These are phyloP conservation scores for Silurus asotus DNA, from an alignment of 2,113 vertebrate genomes.

Conservation along the genomic window DNA sequence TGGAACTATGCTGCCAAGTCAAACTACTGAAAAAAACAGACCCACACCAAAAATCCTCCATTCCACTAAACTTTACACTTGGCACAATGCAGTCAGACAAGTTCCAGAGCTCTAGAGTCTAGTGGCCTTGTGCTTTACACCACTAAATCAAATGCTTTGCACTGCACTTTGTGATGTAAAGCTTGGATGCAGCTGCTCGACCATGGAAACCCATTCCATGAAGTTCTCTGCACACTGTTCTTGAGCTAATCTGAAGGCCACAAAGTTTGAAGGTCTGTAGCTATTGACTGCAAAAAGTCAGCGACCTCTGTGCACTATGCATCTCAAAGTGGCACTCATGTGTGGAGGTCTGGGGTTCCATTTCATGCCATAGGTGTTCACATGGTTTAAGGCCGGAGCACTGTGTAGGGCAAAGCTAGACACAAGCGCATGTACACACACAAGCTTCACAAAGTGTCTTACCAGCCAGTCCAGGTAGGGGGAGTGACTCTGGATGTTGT, in stretches of 20 bases:
- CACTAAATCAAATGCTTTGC: too few relatives aligned
- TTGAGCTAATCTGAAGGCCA: background rate
- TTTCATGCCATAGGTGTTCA: too few relatives aligned
- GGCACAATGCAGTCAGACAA: background rate
- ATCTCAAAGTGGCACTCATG: constrained; percentile 31
- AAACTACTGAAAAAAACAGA: background rate
- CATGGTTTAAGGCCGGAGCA: too few relatives aligned
- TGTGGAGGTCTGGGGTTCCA: too few relatives aligned
- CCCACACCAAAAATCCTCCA: background rate
- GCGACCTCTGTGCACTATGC: background rate
- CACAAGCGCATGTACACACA: background rate
- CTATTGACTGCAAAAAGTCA: background rate
- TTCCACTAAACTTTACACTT: background rate
- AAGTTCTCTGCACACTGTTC: background rate
- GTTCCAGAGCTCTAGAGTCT: too few relatives aligned
- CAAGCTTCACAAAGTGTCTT: constrained; percentile 45
- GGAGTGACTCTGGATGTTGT: constrained; percentile 92
- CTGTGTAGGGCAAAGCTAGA: too few relatives aligned
- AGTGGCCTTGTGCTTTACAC: too few relatives aligned
- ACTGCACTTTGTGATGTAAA: background rate
- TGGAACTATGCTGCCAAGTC: background rate
- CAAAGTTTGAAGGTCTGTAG: background rate
- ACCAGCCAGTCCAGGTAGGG: constrained; percentile 89
- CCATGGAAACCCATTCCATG: background rate
- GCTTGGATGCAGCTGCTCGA: background rate